These are phyloP conservation scores for Anas georgica DNA, from an alignment of 2,797 vertebrate genomes.

Conservation along the genomic window DNA sequence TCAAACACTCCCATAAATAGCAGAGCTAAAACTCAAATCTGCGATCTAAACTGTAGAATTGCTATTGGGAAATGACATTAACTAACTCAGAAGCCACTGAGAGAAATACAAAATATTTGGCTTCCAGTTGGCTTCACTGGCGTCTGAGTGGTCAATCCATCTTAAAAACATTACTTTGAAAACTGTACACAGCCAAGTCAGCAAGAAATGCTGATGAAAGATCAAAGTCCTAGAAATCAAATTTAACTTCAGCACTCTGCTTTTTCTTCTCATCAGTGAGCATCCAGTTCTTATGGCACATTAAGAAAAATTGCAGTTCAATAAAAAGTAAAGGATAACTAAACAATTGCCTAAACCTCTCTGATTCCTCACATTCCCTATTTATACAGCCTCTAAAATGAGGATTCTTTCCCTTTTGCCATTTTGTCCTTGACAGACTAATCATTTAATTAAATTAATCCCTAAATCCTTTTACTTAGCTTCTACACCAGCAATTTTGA, in stretches of 20 bases:
- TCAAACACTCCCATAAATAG: background rate
- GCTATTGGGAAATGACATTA: background rate
- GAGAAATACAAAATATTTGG: background rate
- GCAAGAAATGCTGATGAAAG: background rate
- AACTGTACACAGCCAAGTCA: background rate
- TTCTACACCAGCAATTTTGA: background rate
- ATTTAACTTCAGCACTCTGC: background rate
- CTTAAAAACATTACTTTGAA: background rate
- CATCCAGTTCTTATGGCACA: background rate
- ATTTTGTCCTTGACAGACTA: background rate
- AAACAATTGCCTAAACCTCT: background rate
- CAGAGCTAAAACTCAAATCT: background rate
- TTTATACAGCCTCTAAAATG: background rate
- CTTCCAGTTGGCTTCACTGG: background rate
- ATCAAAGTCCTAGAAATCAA: background rate
- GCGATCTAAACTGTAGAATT: background rate
- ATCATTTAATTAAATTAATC: conserved; percentile 20
- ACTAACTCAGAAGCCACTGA: background rate
- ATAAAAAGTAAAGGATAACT: background rate
- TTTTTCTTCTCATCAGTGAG: background rate
- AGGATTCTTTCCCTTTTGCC: background rate
- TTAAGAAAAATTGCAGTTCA: background rate
- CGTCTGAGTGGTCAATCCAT: background rate
- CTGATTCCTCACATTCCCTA: background rate
- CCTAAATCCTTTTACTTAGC: conserved; percentile 21